Evolutionary conservation across 2,797 vertebrate genomes (phyloP).

Genomic region (Amblyopsis hoosieri): DNA sequence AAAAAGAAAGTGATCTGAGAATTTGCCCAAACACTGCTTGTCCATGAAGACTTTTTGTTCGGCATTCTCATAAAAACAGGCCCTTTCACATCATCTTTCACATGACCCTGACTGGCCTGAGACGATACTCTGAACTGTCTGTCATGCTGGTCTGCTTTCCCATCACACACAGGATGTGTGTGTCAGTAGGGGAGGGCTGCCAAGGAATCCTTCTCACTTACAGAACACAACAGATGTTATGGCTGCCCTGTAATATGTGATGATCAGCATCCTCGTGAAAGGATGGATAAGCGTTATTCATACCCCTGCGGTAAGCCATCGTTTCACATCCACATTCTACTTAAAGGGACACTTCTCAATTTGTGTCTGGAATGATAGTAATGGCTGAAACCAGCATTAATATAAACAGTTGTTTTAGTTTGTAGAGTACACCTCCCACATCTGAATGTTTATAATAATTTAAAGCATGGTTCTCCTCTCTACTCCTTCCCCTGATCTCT

Average conservation of each 20-base stretch:
- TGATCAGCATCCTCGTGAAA: conserved; percentile 18
- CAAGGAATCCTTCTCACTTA: conserved; percentile 41
- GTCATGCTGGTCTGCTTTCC: conserved; percentile 66
- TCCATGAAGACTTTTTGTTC: conserved; percentile 41
- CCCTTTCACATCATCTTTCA: conserved; percentile 52
- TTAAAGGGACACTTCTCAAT: conserved; percentile 18
- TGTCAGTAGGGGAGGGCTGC: conserved; percentile 47
- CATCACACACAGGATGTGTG: conserved; percentile 71
- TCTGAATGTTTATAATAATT: too few relatives aligned
- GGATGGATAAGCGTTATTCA: not conserved
- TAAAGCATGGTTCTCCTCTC: too few relatives aligned
- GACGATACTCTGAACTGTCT: conserved; percentile 61
- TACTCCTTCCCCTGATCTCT: too few relatives aligned
- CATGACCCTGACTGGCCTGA: conserved; percentile 62
- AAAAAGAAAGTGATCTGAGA: not conserved
- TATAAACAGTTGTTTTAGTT: too few relatives aligned
- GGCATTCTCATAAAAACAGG: conserved; percentile 40
- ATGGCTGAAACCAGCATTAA: too few relatives aligned
- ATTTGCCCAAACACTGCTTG: conserved; percentile 15
- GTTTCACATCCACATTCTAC: conserved; percentile 19
- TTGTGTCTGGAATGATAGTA: too few relatives aligned
- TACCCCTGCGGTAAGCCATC: not conserved
- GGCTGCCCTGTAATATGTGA: conserved; percentile 18
- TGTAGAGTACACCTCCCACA: too few relatives aligned
- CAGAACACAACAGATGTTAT: conserved; percentile 51